These are phyloP conservation scores for Chrysopa pallens DNA, from an alignment of 1,140 invertebrate genomes.

Conservation along the genomic window DNA sequence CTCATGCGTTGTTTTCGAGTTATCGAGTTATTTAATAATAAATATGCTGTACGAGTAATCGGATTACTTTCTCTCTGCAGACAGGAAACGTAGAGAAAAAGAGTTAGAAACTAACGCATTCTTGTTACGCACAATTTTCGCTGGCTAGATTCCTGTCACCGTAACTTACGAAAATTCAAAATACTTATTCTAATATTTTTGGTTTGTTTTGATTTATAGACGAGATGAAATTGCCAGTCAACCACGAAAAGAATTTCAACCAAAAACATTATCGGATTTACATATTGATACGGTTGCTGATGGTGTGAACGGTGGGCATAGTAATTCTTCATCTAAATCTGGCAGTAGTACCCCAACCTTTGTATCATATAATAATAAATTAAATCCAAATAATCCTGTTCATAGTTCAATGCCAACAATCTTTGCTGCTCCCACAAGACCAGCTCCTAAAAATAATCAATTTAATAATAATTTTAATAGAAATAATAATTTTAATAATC, in stretches of 20 bases:
- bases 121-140: too few species aligned
- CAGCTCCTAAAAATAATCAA: not conserved
- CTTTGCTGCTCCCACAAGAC: not conserved
- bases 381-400: not conserved
- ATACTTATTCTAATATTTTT: not conserved
- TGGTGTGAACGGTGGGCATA: conserved; percentile 22
- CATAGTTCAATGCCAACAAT: not conserved
- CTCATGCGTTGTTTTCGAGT: too few species aligned
- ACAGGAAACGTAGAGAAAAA: too few species aligned
- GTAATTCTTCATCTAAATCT: not conserved
- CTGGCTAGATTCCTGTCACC: too few species aligned
- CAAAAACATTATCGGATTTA: conserved; percentile 79
- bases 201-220: conserved; percentile 30
- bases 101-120: too few species aligned
- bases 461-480: not conserved
- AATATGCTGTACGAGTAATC: too few species aligned
- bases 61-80: too few species aligned
- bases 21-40: too few species aligned
- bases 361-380: not conserved
- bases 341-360: not conserved
- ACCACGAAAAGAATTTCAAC: conserved; percentile 81
- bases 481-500: not conserved
- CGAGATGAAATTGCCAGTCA: conserved; percentile 75
- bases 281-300: conserved; percentile 51
- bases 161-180: too few species aligned